Percentiles rank a stretch among this genome's conserved stretches.
phyloP scores from a whole-genome alignment of 1,140 invertebrate species.

The Sycobia sp. region DNA sequence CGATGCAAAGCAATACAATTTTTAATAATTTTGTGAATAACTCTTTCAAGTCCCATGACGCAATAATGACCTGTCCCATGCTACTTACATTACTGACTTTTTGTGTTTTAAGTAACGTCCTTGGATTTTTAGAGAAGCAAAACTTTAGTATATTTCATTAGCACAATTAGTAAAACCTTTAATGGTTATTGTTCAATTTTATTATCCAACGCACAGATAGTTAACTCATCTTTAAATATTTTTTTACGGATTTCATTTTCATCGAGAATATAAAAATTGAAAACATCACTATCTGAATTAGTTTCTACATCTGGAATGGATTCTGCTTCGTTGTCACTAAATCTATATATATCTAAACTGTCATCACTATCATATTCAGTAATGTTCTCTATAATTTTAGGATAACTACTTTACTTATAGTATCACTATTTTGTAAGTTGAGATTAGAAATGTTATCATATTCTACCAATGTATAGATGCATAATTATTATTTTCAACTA shows the following conservation, averaged over 20 bases:
- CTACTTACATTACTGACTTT: not conserved
- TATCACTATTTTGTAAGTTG: no score
- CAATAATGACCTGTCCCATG: not conserved
- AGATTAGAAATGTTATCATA: no score
- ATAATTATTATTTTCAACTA: no score
- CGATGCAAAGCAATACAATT: no score
- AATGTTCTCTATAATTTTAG: no score
- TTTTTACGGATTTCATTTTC: not conserved
- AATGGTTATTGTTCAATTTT: not conserved
- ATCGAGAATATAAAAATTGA: no score
- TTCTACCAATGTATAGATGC: no score
- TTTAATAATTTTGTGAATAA: not conserved
- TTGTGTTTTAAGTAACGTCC: not conserved
- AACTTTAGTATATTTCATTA: not conserved
- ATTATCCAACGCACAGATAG: not conserved
- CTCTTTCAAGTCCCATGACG: not conserved
- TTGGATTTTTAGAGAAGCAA: not conserved
- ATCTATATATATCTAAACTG: no score
- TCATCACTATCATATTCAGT: no score
- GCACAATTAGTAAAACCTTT: not conserved
- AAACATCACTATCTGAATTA: not conserved
- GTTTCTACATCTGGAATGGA: not conserved
- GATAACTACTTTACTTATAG: no score
- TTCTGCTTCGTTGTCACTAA: not conserved
- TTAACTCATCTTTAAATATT: not conserved